A percentile compares a stretch with the other conserved stretches of the same genome.
phyloP scores from a whole-genome alignment of 2,797 vertebrate species.

The Sebastes melanostomus region DNA sequence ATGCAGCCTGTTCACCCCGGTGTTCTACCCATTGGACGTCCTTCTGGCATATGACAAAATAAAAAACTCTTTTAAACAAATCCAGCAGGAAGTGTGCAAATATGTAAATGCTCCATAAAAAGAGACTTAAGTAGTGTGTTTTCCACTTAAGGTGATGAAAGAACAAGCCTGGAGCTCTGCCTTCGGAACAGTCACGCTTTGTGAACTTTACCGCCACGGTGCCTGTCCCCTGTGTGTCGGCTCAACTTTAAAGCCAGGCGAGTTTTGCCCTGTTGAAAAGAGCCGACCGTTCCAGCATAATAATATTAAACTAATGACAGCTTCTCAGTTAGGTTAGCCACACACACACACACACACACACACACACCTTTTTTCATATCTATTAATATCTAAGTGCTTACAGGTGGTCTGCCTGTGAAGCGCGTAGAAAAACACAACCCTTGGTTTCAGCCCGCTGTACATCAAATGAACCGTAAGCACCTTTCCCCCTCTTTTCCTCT shows the following conservation, averaged over 20 bases:
- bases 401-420: constrained; percentile 86
- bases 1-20: not conserved
- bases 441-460: constrained; percentile 84
- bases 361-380: constrained; percentile 74
- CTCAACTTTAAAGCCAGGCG: constrained; percentile 53
- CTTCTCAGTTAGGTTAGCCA: constrained; percentile 43
- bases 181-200: constrained; percentile 63
- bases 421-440: constrained; percentile 82
- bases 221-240: constrained; percentile 54
- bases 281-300: constrained; percentile 42
- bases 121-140: constrained; percentile 47
- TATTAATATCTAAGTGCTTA: constrained; percentile 88
- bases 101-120: constrained; percentile 67
- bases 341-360: not conserved
- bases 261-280: constrained; percentile 51
- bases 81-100: constrained; percentile 51
- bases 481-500: constrained; percentile 28
- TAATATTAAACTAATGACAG: constrained; percentile 74
- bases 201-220: constrained; percentile 62
- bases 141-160: constrained; percentile 62
- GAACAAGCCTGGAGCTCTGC: constrained; percentile 56
- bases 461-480: constrained; percentile 84
- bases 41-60: not conserved
- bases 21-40: not conserved
- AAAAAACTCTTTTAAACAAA: constrained; percentile 23